Evolutionary conservation across 2,888 invertebrate species (phyloP).

Genomic region (Epinotia ramella): DNA sequence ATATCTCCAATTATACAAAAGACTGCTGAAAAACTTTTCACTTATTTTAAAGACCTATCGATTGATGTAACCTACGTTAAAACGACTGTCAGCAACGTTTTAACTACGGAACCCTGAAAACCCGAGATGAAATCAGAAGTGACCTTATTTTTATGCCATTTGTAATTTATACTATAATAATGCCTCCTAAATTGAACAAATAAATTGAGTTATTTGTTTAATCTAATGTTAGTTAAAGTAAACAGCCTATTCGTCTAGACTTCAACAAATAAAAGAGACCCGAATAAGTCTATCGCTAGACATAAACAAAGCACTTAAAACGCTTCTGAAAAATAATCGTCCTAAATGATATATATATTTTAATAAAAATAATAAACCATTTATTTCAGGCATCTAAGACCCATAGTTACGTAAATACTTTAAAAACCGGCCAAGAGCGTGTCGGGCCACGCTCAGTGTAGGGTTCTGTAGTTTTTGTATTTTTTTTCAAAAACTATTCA

Average conservation of each 20-base stretch:
- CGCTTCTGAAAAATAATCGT: not conserved
- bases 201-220: not conserved
- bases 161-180: not conserved
- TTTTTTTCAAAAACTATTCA: no score
- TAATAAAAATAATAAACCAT: no score
- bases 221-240: not conserved
- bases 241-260: slow-evolving; percentile 6
- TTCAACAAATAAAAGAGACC: slow-evolving; percentile 5
- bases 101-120: not conserved
- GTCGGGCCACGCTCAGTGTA: no score
- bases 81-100: no score
- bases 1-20: no score
- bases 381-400: no score
- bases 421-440: no score
- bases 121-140: not conserved
- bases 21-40: no score
- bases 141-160: not conserved
- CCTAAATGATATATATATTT: not conserved
- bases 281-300: slow-evolving; percentile 1
- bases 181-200: not conserved
- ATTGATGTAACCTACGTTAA: no score
- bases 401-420: no score
- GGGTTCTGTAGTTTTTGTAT: no score
- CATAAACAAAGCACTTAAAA: slow-evolving; percentile 21
- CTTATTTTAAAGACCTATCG: no score